These are phyloP conservation scores for Drosophila greeni DNA, from an alignment of 2,888 invertebrate genomes.

Conservation along the genomic window DNA sequence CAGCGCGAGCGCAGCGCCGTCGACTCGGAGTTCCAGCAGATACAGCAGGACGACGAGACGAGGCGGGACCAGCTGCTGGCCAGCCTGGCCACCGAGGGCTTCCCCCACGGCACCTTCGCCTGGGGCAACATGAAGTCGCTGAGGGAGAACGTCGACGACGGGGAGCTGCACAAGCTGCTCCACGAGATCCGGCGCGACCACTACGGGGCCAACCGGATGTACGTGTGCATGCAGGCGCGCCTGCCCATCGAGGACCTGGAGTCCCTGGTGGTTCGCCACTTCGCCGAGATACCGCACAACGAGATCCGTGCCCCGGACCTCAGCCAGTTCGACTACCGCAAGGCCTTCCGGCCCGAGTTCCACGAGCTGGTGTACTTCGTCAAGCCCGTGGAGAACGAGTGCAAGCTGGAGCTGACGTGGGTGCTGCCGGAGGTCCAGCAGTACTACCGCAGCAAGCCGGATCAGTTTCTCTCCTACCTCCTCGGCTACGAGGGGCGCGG, in stretches of 20 bases:
- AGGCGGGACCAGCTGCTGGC: slow-evolving; percentile 88
- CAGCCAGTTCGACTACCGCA: slow-evolving; percentile 75
- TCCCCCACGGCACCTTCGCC: slow-evolving; percentile 87
- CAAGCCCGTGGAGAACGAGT: slow-evolving; percentile 86
- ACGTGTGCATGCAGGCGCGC: slow-evolving; percentile 87
- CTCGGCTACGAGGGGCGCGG: slow-evolving; percentile 92
- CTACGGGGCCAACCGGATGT: slow-evolving; percentile 94
- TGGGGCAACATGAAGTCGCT: slow-evolving; percentile 91
- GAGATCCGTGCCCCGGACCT: slow-evolving; percentile 83
- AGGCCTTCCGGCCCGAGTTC: slow-evolving; percentile 76
- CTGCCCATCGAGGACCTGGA: slow-evolving; percentile 78
- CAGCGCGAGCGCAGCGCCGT: slow-evolving; percentile 92
- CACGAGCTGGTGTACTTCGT: slow-evolving; percentile 82
- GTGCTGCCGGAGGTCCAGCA: slow-evolving; percentile 72
- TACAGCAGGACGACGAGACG: slow-evolving; percentile 85
- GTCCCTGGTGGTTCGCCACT: slow-evolving; percentile 80
- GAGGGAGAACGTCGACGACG: slow-evolving; percentile 83
- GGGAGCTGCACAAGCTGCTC: slow-evolving; percentile 84
- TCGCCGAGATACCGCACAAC: slow-evolving; percentile 86
- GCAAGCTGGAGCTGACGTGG: slow-evolving; percentile 81
- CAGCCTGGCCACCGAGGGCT: slow-evolving; percentile 83
- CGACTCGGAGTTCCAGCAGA: slow-evolving; percentile 93
- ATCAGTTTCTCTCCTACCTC: slow-evolving; percentile 87
- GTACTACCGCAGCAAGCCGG: slow-evolving; percentile 78
- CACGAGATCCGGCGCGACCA: slow-evolving; percentile 87